Conservation (phyloP, 2,888 invertebrate species). For the Gerris lacustris region DNA sequence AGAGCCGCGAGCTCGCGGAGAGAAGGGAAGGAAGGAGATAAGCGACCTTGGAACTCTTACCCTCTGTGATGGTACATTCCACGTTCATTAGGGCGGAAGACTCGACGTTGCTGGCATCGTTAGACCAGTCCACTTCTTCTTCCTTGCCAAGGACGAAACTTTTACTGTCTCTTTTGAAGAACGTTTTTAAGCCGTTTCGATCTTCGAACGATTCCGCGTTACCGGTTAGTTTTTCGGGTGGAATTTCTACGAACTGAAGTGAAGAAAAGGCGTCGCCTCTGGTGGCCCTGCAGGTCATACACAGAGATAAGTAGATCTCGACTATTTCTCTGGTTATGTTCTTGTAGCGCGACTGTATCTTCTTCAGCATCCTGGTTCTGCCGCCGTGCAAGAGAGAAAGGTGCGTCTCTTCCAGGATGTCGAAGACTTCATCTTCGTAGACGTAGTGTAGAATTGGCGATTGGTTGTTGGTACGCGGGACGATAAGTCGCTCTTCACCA, state of each 20-base stretch:
- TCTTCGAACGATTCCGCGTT: not conserved
- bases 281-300: conserved; percentile 15
- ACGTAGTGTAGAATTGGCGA: conserved; percentile 11
- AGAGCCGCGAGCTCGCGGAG: no score
- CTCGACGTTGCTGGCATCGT: not conserved
- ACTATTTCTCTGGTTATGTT: conserved; percentile 20
- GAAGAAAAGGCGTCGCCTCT: not conserved
- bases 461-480: not conserved
- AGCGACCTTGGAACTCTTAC: not conserved
- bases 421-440: conserved; percentile 17
- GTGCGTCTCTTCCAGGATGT: conserved; percentile 25
- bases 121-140: not conserved
- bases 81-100: not conserved
- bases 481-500: not conserved
- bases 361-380: conserved; percentile 20
- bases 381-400: conserved; percentile 22
- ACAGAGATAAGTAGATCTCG: conserved; percentile 20
- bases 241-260: not conserved
- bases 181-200: not conserved
- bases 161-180: not conserved
- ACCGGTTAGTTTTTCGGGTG: not conserved
- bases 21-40: not conserved
- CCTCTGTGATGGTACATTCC: not conserved
- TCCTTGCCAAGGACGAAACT: not conserved
- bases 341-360: conserved; percentile 22